Evolutionary conservation across 2,888 invertebrate genomes (phyloP), one percentile per base, ranked within the genome.

Genomic region (Calliopum simillimum): DNA sequence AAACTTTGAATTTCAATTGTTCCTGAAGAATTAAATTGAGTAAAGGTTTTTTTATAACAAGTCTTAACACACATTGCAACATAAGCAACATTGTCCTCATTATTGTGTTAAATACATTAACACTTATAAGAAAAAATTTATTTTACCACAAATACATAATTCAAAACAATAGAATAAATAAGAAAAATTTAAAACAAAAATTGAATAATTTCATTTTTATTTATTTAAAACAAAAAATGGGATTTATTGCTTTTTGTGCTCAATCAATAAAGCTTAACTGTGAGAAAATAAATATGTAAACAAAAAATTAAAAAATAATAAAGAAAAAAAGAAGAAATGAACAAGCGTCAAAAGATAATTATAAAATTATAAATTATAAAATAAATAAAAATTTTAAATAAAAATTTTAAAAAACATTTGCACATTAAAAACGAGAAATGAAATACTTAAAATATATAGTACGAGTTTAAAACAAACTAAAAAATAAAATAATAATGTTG

Each of bases 191-290:
- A 55, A 55, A 55, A 56, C 23, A 21, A 3, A 19, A 56, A 21
- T 51, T 64, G 43, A 25, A 51, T 53, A 51, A 12, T 64, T 6
- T 46, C 1, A 4, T 53, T 64, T 53, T 19, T 41, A 53, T 51
- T 46, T 43, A 21, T 16, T 46, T 64, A 33, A 70, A 70, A 43
- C 71, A 72, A 75, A 33, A 33, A 76, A 75, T 68, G 66, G 75
- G 74, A 74, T 80, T 79, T 80, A 80, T 80, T 82, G 82, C 83
- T 84, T 81, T 78, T 82, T 82, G 83, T 83, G 84, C 85, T 85
- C 84, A 85, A 84, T 82, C 81, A 81, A 83, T 84, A 81, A 85
- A 85, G 85, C 84, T 84, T 85, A 83, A 82, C 85, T 85, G 85
- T 85, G 84, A 84, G 82, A 83, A 80, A 76, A 70, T 78, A 77